Percentiles rank a stretch among this genome's conserved stretches.
Evolutionary conservation across 2,888 invertebrate species (phyloP).

Genomic region (Sarcophaga variegata): DNA sequence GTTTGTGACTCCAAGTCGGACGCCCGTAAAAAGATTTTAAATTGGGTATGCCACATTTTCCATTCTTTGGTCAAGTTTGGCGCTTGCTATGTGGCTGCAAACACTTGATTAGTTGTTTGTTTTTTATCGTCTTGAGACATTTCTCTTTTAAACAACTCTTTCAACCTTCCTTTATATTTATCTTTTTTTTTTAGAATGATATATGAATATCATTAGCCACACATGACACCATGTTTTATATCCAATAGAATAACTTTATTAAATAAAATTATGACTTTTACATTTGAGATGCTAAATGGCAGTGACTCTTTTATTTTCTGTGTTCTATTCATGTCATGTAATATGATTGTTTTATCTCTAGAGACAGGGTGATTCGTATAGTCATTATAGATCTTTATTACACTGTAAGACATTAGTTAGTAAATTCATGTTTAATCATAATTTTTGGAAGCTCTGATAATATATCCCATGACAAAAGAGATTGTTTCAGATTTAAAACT

Average conservation of each 20-base stretch:
- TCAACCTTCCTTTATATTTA: background rate
- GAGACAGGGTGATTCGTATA: background rate
- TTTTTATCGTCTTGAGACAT: too few species aligned
- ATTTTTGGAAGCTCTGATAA: too few species aligned
- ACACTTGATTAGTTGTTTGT: too few species aligned
- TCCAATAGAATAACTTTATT: background rate
- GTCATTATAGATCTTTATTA: background rate
- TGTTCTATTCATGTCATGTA: too few species aligned
- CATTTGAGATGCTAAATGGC: too few species aligned
- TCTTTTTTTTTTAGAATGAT: background rate
- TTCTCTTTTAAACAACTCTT: too few species aligned
- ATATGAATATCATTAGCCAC: conserved; percentile 12
- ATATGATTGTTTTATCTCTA: background rate
- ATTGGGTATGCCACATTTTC: conserved; percentile 42
- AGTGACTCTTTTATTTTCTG: too few species aligned
- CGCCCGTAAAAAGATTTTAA: conserved; percentile 35
- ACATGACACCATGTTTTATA: conserved; percentile 43
- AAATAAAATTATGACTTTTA: too few species aligned
- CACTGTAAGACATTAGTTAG: too few species aligned
- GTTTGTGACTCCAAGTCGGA: background rate
- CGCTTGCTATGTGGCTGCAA: background rate
- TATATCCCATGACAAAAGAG: too few species aligned
- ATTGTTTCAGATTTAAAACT: too few species aligned
- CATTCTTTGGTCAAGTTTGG: conserved; percentile 46
- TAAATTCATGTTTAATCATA: too few species aligned